A percentile compares a stretch with the other conserved stretches of the same genome.
These are phyloP conservation scores for Sus cebifrons DNA, from an alignment of 2,797 vertebrate species.

Conservation along the genomic window DNA sequence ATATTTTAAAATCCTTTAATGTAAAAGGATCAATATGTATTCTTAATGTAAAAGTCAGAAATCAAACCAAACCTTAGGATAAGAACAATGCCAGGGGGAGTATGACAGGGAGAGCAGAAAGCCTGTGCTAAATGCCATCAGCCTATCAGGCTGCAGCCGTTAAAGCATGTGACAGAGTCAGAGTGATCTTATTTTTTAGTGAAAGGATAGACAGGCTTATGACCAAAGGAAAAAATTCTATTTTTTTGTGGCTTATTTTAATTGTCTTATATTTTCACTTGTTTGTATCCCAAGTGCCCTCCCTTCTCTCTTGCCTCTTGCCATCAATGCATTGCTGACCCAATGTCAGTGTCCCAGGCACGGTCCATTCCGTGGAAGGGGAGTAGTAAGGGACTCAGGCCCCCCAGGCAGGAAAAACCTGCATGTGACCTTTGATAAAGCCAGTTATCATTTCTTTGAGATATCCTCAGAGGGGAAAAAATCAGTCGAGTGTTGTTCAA, in stretches of 20 bases:
- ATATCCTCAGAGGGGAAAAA: background rate
- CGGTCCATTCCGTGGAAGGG: background rate
- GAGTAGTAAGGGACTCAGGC: rapidly evolving
- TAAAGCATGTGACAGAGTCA: background rate
- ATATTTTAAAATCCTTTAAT: background rate
- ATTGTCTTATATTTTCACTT: background rate
- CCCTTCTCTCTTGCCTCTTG: background rate
- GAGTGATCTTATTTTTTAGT: background rate
- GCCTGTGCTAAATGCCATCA: background rate
- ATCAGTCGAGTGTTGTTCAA: background rate
- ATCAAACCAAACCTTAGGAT: background rate
- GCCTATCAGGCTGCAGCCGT: background rate
- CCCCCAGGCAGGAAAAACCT: background rate
- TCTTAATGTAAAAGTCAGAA: background rate
- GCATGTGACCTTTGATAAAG: background rate
- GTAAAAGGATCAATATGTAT: background rate
- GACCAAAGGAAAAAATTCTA: background rate
- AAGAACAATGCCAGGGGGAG: background rate
- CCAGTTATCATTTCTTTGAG: background rate
- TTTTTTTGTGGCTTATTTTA: background rate
- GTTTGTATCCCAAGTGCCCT: background rate
- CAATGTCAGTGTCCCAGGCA: too few relatives aligned
- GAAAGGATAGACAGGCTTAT: background rate
- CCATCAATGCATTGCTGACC: background rate
- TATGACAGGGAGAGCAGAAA: background rate